A percentile compares a stretch with the other conserved stretches of the same genome.
phyloP scores from a whole-genome alignment of 2,797 vertebrate species.

The Premnoplex brunnescens region DNA sequence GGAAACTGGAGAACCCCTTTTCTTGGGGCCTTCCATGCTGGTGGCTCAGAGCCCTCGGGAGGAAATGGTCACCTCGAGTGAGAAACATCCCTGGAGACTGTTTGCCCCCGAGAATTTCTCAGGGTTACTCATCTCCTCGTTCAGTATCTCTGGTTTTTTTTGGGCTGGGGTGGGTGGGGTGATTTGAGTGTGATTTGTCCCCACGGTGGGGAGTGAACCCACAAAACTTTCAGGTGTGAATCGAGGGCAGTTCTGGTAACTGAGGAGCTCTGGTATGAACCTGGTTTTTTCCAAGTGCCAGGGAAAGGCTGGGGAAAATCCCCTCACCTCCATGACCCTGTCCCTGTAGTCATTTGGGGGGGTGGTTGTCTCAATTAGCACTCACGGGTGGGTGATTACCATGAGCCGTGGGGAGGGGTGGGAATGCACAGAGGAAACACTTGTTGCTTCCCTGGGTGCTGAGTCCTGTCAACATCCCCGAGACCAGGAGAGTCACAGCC shows the following conservation, averaged over 20 bases:
- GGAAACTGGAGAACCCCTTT: background rate
- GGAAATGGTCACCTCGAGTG: background rate
- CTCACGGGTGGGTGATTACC: rapidly evolving
- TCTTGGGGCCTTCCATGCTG: background rate
- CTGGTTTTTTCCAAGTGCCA: background rate
- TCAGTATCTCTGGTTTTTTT: background rate
- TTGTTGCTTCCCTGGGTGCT: background rate
- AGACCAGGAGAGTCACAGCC: background rate
- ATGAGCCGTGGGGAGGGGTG: rapidly evolving
- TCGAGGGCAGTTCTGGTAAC: background rate
- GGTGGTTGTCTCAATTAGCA: background rate
- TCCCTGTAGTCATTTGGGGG: background rate
- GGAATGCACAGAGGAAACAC: background rate
- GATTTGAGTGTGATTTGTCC: background rate
- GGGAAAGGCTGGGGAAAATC: background rate
- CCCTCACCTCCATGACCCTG: background rate
- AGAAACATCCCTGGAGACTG: background rate
- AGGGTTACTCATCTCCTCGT: background rate
- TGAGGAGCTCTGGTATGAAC: background rate
- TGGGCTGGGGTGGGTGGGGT: background rate
- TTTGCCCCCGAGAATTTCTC: background rate
- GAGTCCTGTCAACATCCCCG: background rate
- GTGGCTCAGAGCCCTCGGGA: background rate
- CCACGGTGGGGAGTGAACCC: background rate
- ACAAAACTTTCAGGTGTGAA: background rate